Evolutionary conservation across 92 coral and sea anemone species (phyloP).

Genomic region (Palythoa heliodiscus): DNA sequence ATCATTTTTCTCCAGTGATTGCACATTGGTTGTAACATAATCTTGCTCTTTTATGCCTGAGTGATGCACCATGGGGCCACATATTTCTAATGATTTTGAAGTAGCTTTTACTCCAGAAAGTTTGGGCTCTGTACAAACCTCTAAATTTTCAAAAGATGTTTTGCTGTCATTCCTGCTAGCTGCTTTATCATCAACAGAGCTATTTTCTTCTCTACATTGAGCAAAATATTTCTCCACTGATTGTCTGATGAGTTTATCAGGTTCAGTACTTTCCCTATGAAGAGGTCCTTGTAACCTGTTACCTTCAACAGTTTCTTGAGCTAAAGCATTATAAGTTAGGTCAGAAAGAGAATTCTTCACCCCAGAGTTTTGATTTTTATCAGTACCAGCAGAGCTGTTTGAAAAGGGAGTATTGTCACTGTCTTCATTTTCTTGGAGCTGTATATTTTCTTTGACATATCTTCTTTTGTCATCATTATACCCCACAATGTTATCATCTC

Average conservation of each 20-base stretch:
- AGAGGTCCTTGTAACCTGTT: neutral
- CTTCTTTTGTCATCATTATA: neutral
- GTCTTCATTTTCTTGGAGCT: too few species aligned
- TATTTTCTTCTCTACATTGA: neutral
- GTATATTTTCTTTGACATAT: neutral
- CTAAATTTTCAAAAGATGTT: neutral
- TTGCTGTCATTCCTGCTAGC: neutral
- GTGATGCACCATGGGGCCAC: neutral
- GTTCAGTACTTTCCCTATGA: neutral
- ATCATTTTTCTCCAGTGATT: neutral
- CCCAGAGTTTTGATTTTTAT: neutral
- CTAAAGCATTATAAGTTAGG: neutral
- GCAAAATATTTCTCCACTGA: too few species aligned
- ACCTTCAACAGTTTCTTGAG: neutral
- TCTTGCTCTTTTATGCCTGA: neutral
- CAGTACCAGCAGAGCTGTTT: neutral
- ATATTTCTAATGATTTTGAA: neutral
- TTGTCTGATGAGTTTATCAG: neutral
- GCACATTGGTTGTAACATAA: neutral
- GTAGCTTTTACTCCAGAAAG: neutral
- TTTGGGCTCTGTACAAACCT: neutral
- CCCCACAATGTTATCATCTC: neutral
- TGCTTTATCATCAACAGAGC: neutral
- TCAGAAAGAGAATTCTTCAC: neutral
- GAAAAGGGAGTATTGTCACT: neutral